Conservation (phyloP, 2,888 invertebrate genomes). For the Carcina quercana region DNA sequence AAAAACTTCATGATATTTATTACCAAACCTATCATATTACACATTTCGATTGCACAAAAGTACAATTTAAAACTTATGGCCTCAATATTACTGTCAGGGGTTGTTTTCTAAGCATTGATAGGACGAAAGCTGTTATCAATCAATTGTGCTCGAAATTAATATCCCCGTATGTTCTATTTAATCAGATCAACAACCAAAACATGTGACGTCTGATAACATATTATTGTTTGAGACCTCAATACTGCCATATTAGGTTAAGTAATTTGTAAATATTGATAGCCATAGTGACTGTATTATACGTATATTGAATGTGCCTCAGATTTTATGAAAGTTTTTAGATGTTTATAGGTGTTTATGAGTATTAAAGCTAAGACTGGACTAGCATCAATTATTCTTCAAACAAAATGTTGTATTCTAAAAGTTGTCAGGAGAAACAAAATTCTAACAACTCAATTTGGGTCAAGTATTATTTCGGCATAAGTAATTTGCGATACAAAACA, state of each 20-base stretch:
- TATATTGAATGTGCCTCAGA: slow-evolving; percentile 70
- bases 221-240: slow-evolving; percentile 52
- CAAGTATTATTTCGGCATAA: too few relatives aligned
- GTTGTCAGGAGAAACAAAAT: too few relatives aligned
- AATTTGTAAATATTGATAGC: slow-evolving; percentile 49
- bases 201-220: slow-evolving; percentile 22
- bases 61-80: too few relatives aligned
- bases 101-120: too few relatives aligned
- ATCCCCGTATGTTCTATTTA: slow-evolving; percentile 18
- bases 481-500: too few relatives aligned
- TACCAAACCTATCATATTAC: too few relatives aligned
- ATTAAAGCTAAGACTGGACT: slow-evolving; percentile 46
- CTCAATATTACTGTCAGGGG: too few relatives aligned
- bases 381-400: slow-evolving; percentile 28
- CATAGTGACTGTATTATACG: slow-evolving; percentile 47
- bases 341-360: slow-evolving; percentile 47
- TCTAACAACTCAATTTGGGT: too few relatives aligned
- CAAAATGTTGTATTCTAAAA: too few relatives aligned
- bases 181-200: slow-evolving; percentile 18
- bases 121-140: background rate
- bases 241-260: slow-evolving; percentile 67
- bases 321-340: slow-evolving; percentile 58
- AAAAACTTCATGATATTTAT: too few relatives aligned
- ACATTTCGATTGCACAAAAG: too few relatives aligned
- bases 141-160: slow-evolving; percentile 19